These are phyloP conservation scores for Andrena camellia DNA, from an alignment of 2,888 invertebrate genomes.

Conservation along the genomic window DNA sequence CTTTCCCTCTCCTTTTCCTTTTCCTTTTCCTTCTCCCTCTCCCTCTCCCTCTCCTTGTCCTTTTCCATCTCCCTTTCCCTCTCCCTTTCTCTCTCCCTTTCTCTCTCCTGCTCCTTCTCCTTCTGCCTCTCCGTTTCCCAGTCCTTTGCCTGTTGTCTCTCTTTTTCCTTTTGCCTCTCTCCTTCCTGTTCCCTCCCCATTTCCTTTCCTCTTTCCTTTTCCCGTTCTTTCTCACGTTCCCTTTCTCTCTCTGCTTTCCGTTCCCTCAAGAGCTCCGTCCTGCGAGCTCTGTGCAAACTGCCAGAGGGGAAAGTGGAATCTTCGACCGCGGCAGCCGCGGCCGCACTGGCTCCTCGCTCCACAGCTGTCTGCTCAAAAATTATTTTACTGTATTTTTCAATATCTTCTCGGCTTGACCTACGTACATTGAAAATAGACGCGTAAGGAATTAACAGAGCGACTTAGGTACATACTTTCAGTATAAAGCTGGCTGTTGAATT, in stretches of 20 bases:
- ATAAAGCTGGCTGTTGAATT: slow-evolving; percentile 80
- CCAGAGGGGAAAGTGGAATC: slow-evolving; percentile 81
- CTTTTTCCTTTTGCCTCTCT: slow-evolving; percentile 46
- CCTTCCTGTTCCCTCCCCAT: slow-evolving; percentile 56
- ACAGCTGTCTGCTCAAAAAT: slow-evolving; percentile 79
- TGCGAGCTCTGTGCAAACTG: slow-evolving; percentile 77
- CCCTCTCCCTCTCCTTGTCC: slow-evolving; percentile 27
- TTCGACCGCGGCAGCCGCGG: slow-evolving; percentile 80
- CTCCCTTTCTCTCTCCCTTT: slow-evolving; percentile 58
- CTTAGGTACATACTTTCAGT: slow-evolving; percentile 77
- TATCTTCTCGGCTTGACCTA: slow-evolving; percentile 7
- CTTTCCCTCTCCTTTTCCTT: neutral
- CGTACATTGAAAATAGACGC: neutral
- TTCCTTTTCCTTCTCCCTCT: slow-evolving; percentile 28
- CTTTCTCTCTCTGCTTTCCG: slow-evolving; percentile 76
- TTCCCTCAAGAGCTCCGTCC: slow-evolving; percentile 76
- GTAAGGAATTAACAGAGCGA: neutral
- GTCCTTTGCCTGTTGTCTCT: slow-evolving; percentile 50
- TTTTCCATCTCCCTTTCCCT: slow-evolving; percentile 45
- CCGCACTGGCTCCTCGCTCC: slow-evolving; percentile 79
- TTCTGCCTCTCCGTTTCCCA: neutral
- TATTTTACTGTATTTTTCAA: slow-evolving; percentile 69
- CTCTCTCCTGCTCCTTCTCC: slow-evolving; percentile 56
- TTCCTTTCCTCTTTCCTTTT: slow-evolving; percentile 65
- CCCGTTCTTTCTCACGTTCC: slow-evolving; percentile 68